A percentile compares a stretch with the other conserved stretches of the same genome.
Evolutionary conservation across 2,113 vertebrate genomes (phyloP).

Genomic region (Menura novaehollandiae): DNA sequence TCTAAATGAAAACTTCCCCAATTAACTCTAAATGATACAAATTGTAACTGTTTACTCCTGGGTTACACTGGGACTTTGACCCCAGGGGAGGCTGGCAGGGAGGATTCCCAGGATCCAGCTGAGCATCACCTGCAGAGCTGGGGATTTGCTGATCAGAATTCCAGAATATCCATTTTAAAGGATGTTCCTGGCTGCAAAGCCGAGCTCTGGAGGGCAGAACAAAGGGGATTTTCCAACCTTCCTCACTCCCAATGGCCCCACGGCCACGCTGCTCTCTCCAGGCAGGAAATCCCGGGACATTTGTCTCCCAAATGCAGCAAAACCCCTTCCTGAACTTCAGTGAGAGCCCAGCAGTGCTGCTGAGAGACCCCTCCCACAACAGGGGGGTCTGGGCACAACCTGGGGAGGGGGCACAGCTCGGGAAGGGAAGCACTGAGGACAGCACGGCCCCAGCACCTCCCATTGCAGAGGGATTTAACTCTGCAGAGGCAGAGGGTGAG

Average conservation of each 20-base stretch:
- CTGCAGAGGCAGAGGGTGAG: no score
- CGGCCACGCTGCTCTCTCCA: not conserved
- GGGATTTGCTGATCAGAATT: not conserved
- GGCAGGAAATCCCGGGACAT: not conserved
- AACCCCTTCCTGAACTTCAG: not conserved
- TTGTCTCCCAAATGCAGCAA: not conserved
- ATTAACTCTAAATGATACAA: not conserved
- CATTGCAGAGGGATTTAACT: no score
- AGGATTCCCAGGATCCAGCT: not conserved
- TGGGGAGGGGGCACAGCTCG: no score
- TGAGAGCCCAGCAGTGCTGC: not conserved
- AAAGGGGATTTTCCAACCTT: not conserved
- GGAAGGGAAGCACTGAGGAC: no score
- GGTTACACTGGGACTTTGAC: not conserved
- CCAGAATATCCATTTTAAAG: not conserved
- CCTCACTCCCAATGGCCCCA: no score
- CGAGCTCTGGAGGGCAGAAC: not conserved
- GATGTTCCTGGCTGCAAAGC: not conserved
- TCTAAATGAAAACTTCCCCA: not conserved
- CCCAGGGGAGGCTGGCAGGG: not conserved
- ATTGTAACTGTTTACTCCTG: not conserved
- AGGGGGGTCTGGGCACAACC: not conserved
- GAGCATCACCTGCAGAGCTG: not conserved
- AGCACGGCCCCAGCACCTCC: no score
- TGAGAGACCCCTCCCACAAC: not conserved